Percentiles rank a stretch among this genome's conserved stretches.
Conservation (phyloP, 2,888 invertebrate genomes). For the Yponomeuta malinellus region DNA sequence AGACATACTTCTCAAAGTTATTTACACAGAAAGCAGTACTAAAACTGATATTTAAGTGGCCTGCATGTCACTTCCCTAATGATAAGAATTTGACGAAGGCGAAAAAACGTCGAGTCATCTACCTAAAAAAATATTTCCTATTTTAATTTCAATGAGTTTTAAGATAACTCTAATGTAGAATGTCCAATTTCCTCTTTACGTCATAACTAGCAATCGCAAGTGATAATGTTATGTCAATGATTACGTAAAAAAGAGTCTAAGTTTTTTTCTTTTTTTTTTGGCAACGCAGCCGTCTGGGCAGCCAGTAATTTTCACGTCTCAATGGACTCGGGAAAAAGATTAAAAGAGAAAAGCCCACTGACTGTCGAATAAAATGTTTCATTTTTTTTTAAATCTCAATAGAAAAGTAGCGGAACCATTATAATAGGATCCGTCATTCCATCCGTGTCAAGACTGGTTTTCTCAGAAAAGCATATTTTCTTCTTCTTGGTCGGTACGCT, state of each 20-base stretch:
- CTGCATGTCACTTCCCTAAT: too few species aligned
- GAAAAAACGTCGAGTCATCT: too few species aligned
- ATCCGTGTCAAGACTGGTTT: too few species aligned
- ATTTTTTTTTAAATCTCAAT: too few species aligned
- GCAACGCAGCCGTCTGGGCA: neutral
- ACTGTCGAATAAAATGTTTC: neutral
- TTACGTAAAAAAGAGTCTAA: neutral
- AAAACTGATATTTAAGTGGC: too few species aligned
- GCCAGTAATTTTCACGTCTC: neutral
- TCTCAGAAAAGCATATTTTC: too few species aligned
- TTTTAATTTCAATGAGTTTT: neutral
- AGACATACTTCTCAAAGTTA: too few species aligned
- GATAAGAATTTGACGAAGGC: too few species aligned
- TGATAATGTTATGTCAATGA: neutral
- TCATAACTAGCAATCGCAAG: neutral
- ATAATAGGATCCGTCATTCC: neutral
- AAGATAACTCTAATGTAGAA: neutral
- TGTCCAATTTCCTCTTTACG: neutral
- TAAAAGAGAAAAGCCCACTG: neutral
- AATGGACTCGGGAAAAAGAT: neutral
- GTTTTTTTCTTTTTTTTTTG: neutral
- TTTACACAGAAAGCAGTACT: too few species aligned
- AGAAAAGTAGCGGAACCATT: neutral
- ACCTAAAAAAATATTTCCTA: too few species aligned
- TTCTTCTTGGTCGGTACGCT: too few species aligned